Base-by-base conservation (phyloP, 2,888 invertebrate species). In the Ecdyonurus torrentis region DNA sequence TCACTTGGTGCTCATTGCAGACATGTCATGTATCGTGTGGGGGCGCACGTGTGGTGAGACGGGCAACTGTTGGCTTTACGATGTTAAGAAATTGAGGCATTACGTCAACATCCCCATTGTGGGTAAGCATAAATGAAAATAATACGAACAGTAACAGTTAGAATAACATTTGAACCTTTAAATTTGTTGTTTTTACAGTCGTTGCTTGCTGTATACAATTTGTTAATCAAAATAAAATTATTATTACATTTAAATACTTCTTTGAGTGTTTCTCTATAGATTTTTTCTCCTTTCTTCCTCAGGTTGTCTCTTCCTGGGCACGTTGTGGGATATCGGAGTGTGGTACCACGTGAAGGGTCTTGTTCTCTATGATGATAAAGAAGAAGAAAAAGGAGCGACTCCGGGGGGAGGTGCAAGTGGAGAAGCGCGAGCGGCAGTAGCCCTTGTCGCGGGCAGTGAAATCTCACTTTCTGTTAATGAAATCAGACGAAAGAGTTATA, bases 31-130 rank as follows among this genome's bases (percentile, higher is more conserved):
- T 62, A 58, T 71, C 19, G 69, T 75, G 5, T 76, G 75, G 75
- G 72, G 74, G 59, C 69, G 71, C 22, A 70, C 67, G 2, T 75
- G 75, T 64, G 71, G 70, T 1, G 60, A 64, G 5, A 66, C 65
- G 1, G 74, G 74, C 2, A 72, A 73, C 55, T 75, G 75, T 63
- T 75, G 74, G 74, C 63, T 75, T 2, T 75, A 75, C 66, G 71
- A 74, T 64, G 70, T 69, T 20, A 66, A 68, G 25, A 67, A 69
- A 23, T 69, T 75, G 63, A 67, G 72, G 1, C 64, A 63, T 25
- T 66, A 67, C n/a, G 63, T 71, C 5, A 71, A 71, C 61, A 65
- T 69, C 3, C 64, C 69, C 18, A 68, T 70, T 5, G 69, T 69
- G 19, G 64, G 69, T 68, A 53, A 60, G 65, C 64, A 23, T n/a